Evolutionary conservation across 1,140 invertebrate species (phyloP), one percentile per base, ranked within the genome.

Genomic region (Schlechtendalia chinensis): DNA sequence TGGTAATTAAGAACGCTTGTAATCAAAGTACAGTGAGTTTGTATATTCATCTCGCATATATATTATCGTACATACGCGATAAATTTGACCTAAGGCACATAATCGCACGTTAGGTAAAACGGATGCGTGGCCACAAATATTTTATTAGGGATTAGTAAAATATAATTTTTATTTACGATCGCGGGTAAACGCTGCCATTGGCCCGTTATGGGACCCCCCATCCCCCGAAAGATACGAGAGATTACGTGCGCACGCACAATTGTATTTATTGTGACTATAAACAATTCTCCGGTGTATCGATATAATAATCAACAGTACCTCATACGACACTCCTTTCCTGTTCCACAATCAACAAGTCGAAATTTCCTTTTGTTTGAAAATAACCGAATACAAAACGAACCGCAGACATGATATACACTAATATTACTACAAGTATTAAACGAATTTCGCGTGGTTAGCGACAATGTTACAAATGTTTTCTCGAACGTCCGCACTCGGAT

Each of bases 91-190:
- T 27, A 27, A 27, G 27, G 59, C 8, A 39, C 27, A 14, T 61
- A 61, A 61, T 61, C 59, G 59, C 59, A 5, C 16, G 27, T 61
- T 17, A 1, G 58, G 58, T 22, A 1, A 14, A 6, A 22, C 14
- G 24, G 24, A 24, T 5, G 24, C 24, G 59, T 27, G 24, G 24
- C 22, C 58, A 14, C 24, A 5, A 19, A 14, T 29, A 61, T 61
- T 61, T 61, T 61, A 27, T 17, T 29, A 61, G 59, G 27, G 8
- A 16, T 27, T 61, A 27, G 27, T 27, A 24, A 14, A 61, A 61
- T 61, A 61, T 61, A 24, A 61, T 61, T 61, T 61, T 61, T 61
- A 61, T 61, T 61, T 61, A 61, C 27, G 59, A 17, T 16, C 59
- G 6, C 17, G 24, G 24, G 59, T 29, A 27, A 61, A 61, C 14